Evolutionary conservation across 2,888 invertebrate genomes (phyloP), one percentile per base, ranked within the genome.

Genomic region (Ochlodes sylvanus): DNA sequence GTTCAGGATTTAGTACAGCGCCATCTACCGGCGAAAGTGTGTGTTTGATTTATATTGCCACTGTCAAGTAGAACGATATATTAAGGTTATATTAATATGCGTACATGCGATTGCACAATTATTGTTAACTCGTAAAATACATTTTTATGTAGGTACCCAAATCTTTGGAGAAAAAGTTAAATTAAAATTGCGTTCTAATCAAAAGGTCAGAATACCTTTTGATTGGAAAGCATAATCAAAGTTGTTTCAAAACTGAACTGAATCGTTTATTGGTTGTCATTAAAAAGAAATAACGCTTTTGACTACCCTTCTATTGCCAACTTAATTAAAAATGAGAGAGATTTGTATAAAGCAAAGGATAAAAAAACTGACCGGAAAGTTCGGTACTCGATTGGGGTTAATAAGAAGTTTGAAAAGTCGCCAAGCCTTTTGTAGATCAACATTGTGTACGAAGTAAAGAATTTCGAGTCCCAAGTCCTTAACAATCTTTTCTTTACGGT

Each of bases 191-290:
- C 72, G 73, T 75, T 76, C 79, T 76, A 86, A 86, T 87, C 85
- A 86, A 83, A 79, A 79, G 79, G 82, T 79, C 75, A 69, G 71
- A 69, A 27, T 27, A 4, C 27, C 27, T 27, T 27, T 27, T 27
- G 27, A 27, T 27, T 27, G 27, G 77, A 79, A 78, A 75, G 75
- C 79, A 75, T 84, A 85, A 86, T 85, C 82, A 82, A 82, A 82
- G 84, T 85, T 86, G 71, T 80, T 80, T 79, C 73, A 79, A 62
- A 61, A 62, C 70, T 72, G 76, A 79, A 78, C 79, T 76, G 83
- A 88, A 88, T 87, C 90, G 88, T 89, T 90, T 87, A 92, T 92
- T 88, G 90, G 85, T 83, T 89, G 89, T 89, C 90, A 89, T 92
- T 88, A 89, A 90, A 90, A 89, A 88, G 87, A 84, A 89, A 90